Evolutionary conservation across 2,113 vertebrate genomes (phyloP).

Genomic region (Tychaedon coryphoeus): DNA sequence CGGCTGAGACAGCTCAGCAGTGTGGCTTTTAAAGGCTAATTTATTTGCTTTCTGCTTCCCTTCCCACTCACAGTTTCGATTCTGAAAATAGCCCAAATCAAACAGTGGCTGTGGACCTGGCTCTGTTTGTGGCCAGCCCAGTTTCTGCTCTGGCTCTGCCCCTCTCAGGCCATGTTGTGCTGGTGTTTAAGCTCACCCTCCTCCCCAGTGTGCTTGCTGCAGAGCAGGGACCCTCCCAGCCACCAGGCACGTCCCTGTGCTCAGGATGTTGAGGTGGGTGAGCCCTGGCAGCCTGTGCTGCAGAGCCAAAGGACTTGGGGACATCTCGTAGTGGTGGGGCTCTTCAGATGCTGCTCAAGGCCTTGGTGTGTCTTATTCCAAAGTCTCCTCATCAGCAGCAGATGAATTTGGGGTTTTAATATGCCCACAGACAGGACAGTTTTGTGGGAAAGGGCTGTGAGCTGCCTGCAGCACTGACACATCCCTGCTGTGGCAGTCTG

Average conservation of each 20-base stretch:
- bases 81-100: conserved; percentile 19
- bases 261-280: neutral
- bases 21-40: neutral
- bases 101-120: accelerated
- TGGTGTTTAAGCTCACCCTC: neutral
- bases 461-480: neutral
- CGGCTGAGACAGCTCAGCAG: neutral
- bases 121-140: neutral
- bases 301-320: accelerated
- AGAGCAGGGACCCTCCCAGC: neutral
- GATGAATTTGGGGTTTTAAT: neutral
- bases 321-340: neutral
- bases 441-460: neutral
- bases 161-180: neutral
- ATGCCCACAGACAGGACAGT: neutral
- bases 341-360: neutral
- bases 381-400: neutral
- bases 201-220: accelerated
- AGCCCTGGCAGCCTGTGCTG: neutral
- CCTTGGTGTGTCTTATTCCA: neutral
- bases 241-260: neutral
- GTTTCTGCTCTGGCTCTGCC: neutral
- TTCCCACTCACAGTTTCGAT: neutral
- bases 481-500: accelerated
- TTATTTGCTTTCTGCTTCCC: conserved; percentile 22